Evolutionary conservation across 2,113 vertebrate genomes (phyloP), one percentile per base, ranked within the genome.

Genomic region (Phylloscopus trochiloides): DNA sequence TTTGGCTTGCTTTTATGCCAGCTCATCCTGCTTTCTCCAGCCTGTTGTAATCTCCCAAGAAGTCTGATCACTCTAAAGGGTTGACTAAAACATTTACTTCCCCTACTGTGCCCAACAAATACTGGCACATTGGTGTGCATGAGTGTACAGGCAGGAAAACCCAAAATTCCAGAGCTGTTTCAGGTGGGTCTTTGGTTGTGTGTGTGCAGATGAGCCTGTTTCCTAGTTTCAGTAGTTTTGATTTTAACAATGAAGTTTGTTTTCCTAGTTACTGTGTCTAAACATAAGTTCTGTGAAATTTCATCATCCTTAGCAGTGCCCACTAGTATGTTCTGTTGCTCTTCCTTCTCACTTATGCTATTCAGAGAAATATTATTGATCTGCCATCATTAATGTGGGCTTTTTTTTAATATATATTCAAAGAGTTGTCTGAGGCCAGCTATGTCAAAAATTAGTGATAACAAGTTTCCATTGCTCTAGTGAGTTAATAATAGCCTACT

Each of bases 401-500:
- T 75, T 40, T 36, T 34, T 43, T 19, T 36, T 5, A 25, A 48
- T 42, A 24, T 19, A 2, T 80, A 66, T 36, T 80, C 26, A 15
- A 0, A 70, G 51, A 67, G 55, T 90, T n/a, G 26, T 86, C 40
- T 59, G 52, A 82, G 82, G 85, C 47, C 66, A 90, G n/a, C 58
- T 88, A 83, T 94, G 92, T 90, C 51, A 95, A 93, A 87, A 91
- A 93, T 96, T 31, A 34, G 59, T 67, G 94, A 95, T 97, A 96
- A 74, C 71, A 89, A 74, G 67, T 95, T 97, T 92, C 90, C 78
- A 86, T 67, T 88, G 59, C 93, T 90, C 43, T 71, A 48, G 75
- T 62, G 71, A 83, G 94, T 93, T 96, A 95, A 96, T 97, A 93
- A 94, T 94, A 96, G 86, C 88, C 63, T 90, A 6, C 78, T 83